phyloP scores from a whole-genome alignment of 2,113 vertebrate genomes.

The Scophthalmus maximus region DNA sequence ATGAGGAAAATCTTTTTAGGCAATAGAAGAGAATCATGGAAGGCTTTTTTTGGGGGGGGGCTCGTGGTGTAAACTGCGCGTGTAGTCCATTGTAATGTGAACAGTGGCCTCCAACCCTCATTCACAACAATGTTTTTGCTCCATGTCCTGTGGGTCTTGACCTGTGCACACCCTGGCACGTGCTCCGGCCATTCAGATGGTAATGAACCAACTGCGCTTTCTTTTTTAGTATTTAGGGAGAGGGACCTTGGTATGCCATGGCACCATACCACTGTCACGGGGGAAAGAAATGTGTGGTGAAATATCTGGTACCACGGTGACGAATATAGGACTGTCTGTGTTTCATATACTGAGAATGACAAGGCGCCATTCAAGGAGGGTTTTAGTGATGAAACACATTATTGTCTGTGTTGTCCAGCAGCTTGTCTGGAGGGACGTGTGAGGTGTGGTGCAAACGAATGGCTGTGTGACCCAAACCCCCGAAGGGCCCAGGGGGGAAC shows the following conservation, averaged over 20 bases:
- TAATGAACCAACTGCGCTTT: constrained; percentile 66
- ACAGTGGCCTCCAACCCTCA: constrained; percentile 59
- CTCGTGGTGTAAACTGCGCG: constrained; percentile 51
- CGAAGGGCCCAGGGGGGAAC: constrained; percentile 12
- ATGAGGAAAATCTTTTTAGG: too few species aligned
- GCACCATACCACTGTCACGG: constrained; percentile 29
- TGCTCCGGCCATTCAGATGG: constrained; percentile 72
- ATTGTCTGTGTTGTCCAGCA: constrained; percentile 5
- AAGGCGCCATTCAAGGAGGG: neutral
- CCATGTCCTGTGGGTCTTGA: constrained; percentile 66
- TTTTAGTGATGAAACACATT: neutral
- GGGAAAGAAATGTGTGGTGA: neutral
- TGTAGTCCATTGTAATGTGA: constrained; percentile 73
- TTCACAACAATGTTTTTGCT: constrained; percentile 57
- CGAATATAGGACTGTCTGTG: too few species aligned
- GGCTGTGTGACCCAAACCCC: constrained; percentile 11
- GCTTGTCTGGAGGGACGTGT: constrained; percentile 23
- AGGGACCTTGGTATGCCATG: constrained; percentile 26
- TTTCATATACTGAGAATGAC: too few species aligned
- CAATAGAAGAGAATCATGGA: too few species aligned
- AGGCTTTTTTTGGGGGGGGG: neutral
- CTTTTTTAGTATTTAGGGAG: constrained; percentile 6
- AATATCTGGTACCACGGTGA: too few species aligned
- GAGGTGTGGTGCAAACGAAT: neutral
- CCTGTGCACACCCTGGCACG: constrained; percentile 65